phyloP scores from a whole-genome alignment of 2,797 vertebrate genomes.

The Crocodylus rhombifer region DNA sequence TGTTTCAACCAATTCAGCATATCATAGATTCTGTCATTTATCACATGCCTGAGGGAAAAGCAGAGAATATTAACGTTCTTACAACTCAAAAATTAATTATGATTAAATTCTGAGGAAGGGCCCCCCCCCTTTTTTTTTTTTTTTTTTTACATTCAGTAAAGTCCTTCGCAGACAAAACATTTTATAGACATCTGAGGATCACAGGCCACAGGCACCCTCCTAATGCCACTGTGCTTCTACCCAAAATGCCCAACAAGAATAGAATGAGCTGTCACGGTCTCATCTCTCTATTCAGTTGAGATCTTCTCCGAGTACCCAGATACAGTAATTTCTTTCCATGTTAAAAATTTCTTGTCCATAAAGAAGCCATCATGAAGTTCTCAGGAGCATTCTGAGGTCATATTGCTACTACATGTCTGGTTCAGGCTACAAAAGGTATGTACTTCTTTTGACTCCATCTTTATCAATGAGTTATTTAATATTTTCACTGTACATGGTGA shows the following conservation, averaged over 20 bases:
- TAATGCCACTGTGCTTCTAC: background rate
- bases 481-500: background rate
- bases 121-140: background rate
- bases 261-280: background rate
- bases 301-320: background rate
- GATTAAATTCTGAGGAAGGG: background rate
- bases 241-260: background rate
- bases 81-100: background rate
- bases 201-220: background rate
- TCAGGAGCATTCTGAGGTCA: background rate
- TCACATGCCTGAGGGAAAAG: background rate
- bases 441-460: background rate
- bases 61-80: background rate
- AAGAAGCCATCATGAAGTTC: background rate
- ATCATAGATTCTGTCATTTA: background rate
- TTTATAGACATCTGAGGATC: background rate
- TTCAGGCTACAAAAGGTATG: background rate
- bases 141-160: background rate
- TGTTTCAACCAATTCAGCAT: background rate
- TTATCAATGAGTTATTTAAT: background rate
- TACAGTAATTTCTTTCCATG: background rate
- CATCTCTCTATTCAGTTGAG: background rate
- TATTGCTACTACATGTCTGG: background rate
- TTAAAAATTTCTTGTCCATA: background rate
- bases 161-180: background rate